Percentiles rank a stretch among this genome's conserved stretches.
Conservation (phyloP, 2,797 vertebrate genomes). For the Vultur gryphus region DNA sequence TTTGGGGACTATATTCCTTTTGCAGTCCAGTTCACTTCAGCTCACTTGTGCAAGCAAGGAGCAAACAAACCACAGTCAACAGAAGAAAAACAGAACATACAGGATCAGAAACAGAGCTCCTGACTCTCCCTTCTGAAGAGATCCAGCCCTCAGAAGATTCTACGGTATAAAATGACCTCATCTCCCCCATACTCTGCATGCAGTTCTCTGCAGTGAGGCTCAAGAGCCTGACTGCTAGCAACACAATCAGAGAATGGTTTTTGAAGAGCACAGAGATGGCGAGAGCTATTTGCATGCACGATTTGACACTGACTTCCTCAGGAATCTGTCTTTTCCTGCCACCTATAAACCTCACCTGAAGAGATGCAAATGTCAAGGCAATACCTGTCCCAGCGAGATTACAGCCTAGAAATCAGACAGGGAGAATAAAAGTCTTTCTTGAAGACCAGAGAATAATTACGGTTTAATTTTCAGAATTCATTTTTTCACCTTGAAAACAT, state of each 20-base stretch:
- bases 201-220: background rate
- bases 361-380: background rate
- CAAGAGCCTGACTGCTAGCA: background rate
- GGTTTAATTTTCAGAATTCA: background rate
- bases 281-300: background rate
- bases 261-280: background rate
- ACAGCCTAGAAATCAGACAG: background rate
- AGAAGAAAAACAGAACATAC: background rate
- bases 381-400: background rate
- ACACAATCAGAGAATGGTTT: background rate
- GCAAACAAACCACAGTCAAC: background rate
- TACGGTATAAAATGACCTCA: background rate
- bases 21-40: background rate
- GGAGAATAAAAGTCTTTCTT: background rate
- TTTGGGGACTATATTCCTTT: accelerated
- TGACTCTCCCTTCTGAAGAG: background rate
- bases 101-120: background rate
- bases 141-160: background rate
- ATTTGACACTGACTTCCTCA: background rate
- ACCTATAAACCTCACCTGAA: background rate
- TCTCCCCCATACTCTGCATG: background rate
- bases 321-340: background rate
- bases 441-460: background rate
- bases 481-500: background rate
- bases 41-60: background rate